Evolutionary conservation across 2,888 invertebrate genomes (phyloP), one percentile per base, ranked within the genome.

Genomic region (Graphium colonna): DNA sequence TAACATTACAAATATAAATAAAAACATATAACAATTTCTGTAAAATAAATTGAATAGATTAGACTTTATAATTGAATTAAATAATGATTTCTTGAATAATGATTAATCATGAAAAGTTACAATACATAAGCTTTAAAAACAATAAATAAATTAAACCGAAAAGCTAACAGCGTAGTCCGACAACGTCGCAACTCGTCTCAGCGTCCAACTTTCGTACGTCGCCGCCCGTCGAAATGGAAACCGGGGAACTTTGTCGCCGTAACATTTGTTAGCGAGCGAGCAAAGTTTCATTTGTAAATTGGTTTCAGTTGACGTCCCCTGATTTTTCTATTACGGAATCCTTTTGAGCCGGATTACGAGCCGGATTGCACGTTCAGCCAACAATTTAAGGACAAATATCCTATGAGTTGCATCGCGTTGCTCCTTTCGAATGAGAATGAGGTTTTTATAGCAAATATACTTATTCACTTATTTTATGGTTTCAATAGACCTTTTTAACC

Each of bases 221-320:
- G 40, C 42, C 47, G 55, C 52, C 43, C 58, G 56, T 56, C 55
- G 61, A 62, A 67, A 65, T 65, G 59, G 61, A 67, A 64, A 52
- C 66, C 60, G 56, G 44, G 56, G 54, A 63, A 66, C 61, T 66
- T 65, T 63, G 63, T 60, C 65, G 53, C 58, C 55, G 60, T 55
- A 60, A 55, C 55, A 56, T 58, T 58, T 53, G 56, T 44, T 50
- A 55, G 48, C 47, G 44, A 45, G 49, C 56, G 54, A 47, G 55
- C 42, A 53, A 64, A 64, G 60, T 64, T 67, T 63, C 60, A 62
- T 60, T 59, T 51, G 55, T 53, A 59, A 59, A 57, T 51, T 57
- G 52, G 31, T 56, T 48, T 51, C 56, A 26, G 55, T 41, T 42
- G 36, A 49, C 46, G 45, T 51, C n/a, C 40, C 47, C 45, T 49